Evolutionary conservation across 23 tunicate species (phyloP), one percentile per base, ranked within the genome.

Genomic region (Oikopleura vanhoeffeni): DNA sequence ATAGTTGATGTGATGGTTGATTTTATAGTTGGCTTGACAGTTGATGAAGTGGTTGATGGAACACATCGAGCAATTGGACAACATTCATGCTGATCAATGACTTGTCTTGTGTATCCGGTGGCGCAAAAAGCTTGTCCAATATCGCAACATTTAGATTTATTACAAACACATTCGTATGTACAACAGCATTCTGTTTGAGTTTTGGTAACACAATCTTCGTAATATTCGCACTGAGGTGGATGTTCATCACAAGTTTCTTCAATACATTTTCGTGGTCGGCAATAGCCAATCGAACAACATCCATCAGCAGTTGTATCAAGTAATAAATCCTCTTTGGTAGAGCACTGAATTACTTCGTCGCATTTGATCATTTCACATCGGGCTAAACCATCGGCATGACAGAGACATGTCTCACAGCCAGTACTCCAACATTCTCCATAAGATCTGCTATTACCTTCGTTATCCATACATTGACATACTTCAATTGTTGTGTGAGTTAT

Each of bases 361-460:
- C 60, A 49, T 49, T 49, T 18, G 18, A 49, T 8, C 60, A 8
- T 8, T 8, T 18, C 18, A 18, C 60, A 49, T 49, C 60, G 60
- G 18, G 18, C 60, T 8, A 18, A 49, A 8, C 60, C 60, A 40
- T 33, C 82, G 41, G 88, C 84, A 84, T 67, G 88, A 84, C 97
- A 91, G 41, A 90, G 86, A 64, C 97, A 91, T 3, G 85, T 76
- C 42, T 85, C 57, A 41, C 97, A 91, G n/a, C 60, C 40, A 76
- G 89, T 87, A 8, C 83, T 76, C 97, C 97, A 92, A 40, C 87
- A 85, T 86, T 92, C 97, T 2, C 97, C 97, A 42, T 77, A 92
- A 18, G 86, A 40, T 57, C 97, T 49, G 34, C 87, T 92, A 32
- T 39, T 83, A 33, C 97, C 97, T 40, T 40, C 67, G 3, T 41